phyloP scores from a whole-genome alignment of 2,797 vertebrate genomes.

The Phrynocephalus forsythii region DNA sequence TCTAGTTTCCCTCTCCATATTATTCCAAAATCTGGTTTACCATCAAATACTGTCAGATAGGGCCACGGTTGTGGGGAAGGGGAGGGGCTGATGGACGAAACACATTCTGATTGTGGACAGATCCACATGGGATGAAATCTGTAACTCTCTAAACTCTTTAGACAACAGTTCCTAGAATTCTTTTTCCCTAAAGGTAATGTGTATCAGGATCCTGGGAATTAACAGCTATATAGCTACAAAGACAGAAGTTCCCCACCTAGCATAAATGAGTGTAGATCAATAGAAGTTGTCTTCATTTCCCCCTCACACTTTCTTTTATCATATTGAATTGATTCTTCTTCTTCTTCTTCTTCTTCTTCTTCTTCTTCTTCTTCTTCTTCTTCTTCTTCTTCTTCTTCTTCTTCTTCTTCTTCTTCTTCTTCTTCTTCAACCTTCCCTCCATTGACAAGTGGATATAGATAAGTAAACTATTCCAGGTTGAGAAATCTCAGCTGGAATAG shows the following conservation, averaged over 20 bases:
- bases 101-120: neutral
- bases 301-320: neutral
- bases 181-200: too few relatives aligned
- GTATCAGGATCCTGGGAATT: too few relatives aligned
- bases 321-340: neutral
- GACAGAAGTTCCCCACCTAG: too few relatives aligned
- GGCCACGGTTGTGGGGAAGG: neutral
- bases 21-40: constrained; percentile 27
- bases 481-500: neutral
- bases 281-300: neutral
- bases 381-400: neutral
- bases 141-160: too few relatives aligned
- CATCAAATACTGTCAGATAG: neutral
- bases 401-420: neutral
- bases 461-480: neutral
- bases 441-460: neutral
- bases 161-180: too few relatives aligned
- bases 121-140: neutral
- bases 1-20: neutral
- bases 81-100: neutral
- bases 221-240: too few relatives aligned
- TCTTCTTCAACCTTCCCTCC: neutral
- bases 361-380: neutral
- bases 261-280: too few relatives aligned
- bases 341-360: neutral